Evolutionary conservation across 2,797 vertebrate genomes (phyloP).

Genomic region (Eulemur albifrons): DNA sequence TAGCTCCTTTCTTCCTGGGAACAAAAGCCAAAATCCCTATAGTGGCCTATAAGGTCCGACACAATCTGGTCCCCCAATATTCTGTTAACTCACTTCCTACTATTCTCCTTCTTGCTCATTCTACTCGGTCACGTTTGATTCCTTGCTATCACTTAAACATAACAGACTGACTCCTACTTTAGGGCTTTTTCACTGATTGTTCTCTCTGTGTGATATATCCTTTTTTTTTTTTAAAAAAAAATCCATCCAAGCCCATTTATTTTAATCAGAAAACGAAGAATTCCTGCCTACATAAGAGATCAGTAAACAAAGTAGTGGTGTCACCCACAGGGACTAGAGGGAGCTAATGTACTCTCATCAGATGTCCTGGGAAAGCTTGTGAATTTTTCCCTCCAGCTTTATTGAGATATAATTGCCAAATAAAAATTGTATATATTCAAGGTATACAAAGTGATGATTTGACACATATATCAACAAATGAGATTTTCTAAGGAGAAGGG

Average conservation of each 20-base stretch:
- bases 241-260: conserved; percentile 50
- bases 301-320: conserved; percentile 70
- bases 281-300: conserved; percentile 58
- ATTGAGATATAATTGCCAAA: background rate
- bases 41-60: background rate
- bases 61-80: background rate
- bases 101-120: background rate
- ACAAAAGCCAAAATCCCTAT: background rate
- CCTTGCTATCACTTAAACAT: background rate
- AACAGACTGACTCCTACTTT: background rate
- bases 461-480: background rate
- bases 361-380: conserved; percentile 69
- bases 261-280: conserved; percentile 45
- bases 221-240: background rate
- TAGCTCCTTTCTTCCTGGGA: background rate
- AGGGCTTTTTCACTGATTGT: background rate
- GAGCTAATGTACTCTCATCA: conserved; percentile 78
- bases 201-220: background rate
- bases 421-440: background rate
- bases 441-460: background rate
- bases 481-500: no score
- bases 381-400: conserved; percentile 58
- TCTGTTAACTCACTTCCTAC: background rate
- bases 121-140: background rate
- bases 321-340: conserved; percentile 56